These are phyloP conservation scores for Pyrocephalus nanus DNA, from an alignment of 2,797 vertebrate species.

Conservation along the genomic window DNA sequence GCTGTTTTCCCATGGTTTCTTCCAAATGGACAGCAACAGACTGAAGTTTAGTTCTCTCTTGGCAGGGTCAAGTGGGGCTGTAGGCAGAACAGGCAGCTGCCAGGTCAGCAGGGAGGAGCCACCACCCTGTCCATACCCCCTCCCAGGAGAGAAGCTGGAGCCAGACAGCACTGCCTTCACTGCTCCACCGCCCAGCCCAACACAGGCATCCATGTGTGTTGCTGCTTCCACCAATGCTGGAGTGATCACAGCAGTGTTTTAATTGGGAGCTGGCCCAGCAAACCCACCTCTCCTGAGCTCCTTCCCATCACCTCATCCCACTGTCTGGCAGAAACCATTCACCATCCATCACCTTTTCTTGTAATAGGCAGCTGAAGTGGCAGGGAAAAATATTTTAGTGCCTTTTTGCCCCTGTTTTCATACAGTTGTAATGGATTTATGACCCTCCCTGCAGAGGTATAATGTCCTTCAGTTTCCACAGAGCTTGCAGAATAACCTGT, in stretches of 20 bases:
- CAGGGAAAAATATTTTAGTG: background rate
- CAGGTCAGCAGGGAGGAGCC: background rate
- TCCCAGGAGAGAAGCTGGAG: rapidly evolving
- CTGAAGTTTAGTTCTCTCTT: background rate
- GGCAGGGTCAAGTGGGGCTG: background rate
- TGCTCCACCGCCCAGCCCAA: rapidly evolving
- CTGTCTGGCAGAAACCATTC: background rate
- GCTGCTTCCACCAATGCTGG: background rate
- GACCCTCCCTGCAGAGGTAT: background rate
- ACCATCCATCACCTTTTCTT: background rate
- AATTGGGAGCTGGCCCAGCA: background rate
- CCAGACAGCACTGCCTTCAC: rapidly evolving
- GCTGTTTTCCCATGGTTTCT: conserved; percentile 33
- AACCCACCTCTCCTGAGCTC: background rate
- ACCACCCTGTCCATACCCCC: background rate
- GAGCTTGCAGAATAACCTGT: background rate
- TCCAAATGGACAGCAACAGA: background rate
- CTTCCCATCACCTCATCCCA: background rate
- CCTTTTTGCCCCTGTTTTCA: background rate
- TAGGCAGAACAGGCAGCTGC: background rate
- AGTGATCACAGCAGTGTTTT: background rate
- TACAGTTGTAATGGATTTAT: background rate
- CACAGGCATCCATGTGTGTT: rapidly evolving
- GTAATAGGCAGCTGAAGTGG: background rate
- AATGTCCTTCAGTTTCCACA: background rate